Evolutionary conservation across 2,888 invertebrate genomes (phyloP), one percentile per base, ranked within the genome.

Genomic region (Lissocephala sabroskyi): DNA sequence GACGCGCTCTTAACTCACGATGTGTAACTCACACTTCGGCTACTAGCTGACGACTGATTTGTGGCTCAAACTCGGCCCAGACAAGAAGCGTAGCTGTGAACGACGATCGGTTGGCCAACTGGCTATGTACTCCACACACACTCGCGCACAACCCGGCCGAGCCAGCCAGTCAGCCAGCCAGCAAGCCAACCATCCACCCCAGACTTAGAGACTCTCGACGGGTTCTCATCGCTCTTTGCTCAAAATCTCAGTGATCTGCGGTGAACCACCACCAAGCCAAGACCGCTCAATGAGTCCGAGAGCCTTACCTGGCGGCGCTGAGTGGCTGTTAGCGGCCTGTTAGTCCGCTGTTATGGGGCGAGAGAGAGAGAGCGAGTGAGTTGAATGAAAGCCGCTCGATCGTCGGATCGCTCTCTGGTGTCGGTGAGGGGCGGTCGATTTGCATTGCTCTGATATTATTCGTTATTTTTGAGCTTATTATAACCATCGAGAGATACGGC

Each of bases 1-100:
- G 53, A 56, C 68, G 65, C 70, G 63, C 64, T 64, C 57, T 63
- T 56, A 58, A 64, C 63, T 61, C 52, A 56, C 56, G 62, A 61
- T 63, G 61, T 77, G 79, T 80, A 78, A 76, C 71, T 75, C 65
- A 76, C 81, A 76, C 80, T 73, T 81, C 80, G 76, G 73, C 79
- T 71, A 79, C 80, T 79, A 71, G 76, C 78, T 73, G 78, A 73
- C 79, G 82, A 81, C 80, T 81, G 81, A 82, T 67, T 79, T 76
- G 66, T 74, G 61, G 62, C 71, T 74, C 68, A 65, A 68, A 71
- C 60, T 64, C 64, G 67, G 62, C 60, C 67, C 68, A 73, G 77
- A 74, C 74, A 82, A 79, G 81, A 81, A 81, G 82, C 79, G 75
- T 81, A 73, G 73, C 56, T 56, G 62, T 65, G 65, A 23, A 23